Percentiles rank a stretch among this genome's conserved stretches.
These are phyloP conservation scores for Struthidea cinerea DNA, from an alignment of 2,113 vertebrate species.

Conservation along the genomic window DNA sequence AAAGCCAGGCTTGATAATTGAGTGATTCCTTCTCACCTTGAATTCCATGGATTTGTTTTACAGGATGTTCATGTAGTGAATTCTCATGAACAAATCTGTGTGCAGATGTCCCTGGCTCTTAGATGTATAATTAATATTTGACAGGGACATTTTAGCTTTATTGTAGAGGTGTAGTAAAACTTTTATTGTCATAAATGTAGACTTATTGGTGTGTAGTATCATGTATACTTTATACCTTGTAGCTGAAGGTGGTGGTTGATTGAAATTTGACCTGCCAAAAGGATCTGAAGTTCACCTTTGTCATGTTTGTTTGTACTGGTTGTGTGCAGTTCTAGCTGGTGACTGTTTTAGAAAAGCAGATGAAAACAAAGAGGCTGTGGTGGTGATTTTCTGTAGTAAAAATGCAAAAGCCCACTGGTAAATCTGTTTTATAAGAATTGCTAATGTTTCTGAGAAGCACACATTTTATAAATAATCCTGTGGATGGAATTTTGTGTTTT, in stretches of 20 bases:
- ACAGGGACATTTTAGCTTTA: background rate
- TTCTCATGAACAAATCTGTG: background rate
- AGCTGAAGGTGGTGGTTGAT: background rate
- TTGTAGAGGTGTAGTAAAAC: background rate
- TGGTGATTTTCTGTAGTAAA: background rate
- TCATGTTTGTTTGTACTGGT: background rate
- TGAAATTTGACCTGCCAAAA: background rate
- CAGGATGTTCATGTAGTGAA: background rate
- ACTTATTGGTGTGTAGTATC: background rate
- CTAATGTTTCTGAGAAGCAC: background rate
- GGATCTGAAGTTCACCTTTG: background rate
- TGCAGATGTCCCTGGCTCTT: background rate
- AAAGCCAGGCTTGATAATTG: background rate
- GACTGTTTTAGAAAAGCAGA: background rate
- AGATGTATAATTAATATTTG: background rate
- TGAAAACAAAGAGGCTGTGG: background rate
- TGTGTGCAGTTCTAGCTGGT: background rate
- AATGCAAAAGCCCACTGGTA: background rate
- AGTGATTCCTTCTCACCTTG: background rate
- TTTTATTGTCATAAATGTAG: background rate
- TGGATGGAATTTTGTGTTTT: background rate
- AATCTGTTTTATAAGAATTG: background rate
- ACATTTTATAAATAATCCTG: background rate
- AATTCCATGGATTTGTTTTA: background rate
- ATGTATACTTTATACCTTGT: background rate